Base-by-base conservation (phyloP, 2,113 vertebrate genomes). In the Xiphophorus couchianus region DNA sequence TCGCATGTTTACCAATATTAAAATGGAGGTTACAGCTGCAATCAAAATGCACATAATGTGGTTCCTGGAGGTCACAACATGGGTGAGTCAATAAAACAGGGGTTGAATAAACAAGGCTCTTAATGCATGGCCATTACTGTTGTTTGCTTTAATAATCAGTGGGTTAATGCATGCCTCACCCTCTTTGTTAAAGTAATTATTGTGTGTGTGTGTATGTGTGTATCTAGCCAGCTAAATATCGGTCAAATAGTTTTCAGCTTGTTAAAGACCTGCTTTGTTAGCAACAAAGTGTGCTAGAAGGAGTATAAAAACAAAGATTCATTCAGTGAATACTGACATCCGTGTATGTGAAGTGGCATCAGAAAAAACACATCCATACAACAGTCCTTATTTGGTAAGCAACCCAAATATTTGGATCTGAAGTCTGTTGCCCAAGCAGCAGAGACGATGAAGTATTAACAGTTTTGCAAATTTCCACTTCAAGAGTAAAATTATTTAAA, bases 1-100 rank as follows among this genome's bases (percentile, higher is more conserved):
- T 61, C 22, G 35, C 28, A 48, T 69, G 35, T 69, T 82, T 69
- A 51, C 19, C 30, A 44, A 51, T 11, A 22, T 14, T 69, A 35
- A 74, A 69, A 67, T 69, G 35, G 9, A 31, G 30, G 51, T 60
- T 62, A 64, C 37, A 28, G 9, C 42, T 51, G 28, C 58, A 76
- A 79, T 76, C 48, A 84, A 42, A 54, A 71, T 76, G 60, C n/a
- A 71, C 33, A 77, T 73, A 42, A 44, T 58, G 39, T 44, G 19
- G 66, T 61, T 80, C 74, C 17, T 64, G 63, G 14, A 44, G 61
- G 78, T 81, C 64, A 80, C 58, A 62, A 17, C 69, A 72, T 14
- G 71, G 73, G 31, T 73, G 54, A 82, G 48, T 74, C 54, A 69
- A 63, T 75, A 78, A 64, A 87, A 66, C 31, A 70, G 17, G 29